Base-by-base conservation (phyloP, 2,797 vertebrate genomes). In the Tragelaphus oryx region DNA sequence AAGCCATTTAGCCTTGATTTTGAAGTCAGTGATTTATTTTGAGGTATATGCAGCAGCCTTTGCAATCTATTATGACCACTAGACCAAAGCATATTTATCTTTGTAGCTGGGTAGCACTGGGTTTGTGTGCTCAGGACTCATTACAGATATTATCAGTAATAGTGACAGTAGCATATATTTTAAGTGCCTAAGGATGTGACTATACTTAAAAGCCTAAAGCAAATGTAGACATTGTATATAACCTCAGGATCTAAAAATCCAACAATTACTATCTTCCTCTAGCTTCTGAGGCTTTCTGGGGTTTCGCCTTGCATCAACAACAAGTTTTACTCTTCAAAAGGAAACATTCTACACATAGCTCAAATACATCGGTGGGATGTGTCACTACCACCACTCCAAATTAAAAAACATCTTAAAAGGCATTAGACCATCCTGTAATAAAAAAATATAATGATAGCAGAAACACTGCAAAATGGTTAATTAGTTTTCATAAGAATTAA, bases 81-180 rank as follows among this genome's bases (percentile, higher is more conserved):
- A 78, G 71, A 90, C 17, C 33, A 93, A 84, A 59, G 16, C 10
- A 41, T 78, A n/a, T 89, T 93, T 93, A 37, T 93, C 82, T 95
- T 75, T 71, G 37, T 82, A 59, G 75, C 59, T 9, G 59, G 26
- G 52, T n/a, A 74, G 41, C 22, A 22, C 37, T 81, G 52, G 37
- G 76, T 79, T 82, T 93, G 37, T 86, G 8, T 75, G 33, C 28
- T 89, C n/a, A 83, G n/a, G 59, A 55, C 11, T 68, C 59, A 44
- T 92, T 88, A 80, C 71, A 90, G 44, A 86, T 85, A 65, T 48
- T 54, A 52, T 75, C 59, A 68, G 7, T 82, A 60, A 55, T 46
- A 81, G 26, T 46, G 55, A 91, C 5, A 44, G 30, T 62, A 91
- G 52, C 13, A 79, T 81, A 76, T 68, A 82, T 90, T 82, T 84